Base-by-base conservation (phyloP, 1,140 invertebrate genomes). In the Daktulosphaira vitifoliae region DNA sequence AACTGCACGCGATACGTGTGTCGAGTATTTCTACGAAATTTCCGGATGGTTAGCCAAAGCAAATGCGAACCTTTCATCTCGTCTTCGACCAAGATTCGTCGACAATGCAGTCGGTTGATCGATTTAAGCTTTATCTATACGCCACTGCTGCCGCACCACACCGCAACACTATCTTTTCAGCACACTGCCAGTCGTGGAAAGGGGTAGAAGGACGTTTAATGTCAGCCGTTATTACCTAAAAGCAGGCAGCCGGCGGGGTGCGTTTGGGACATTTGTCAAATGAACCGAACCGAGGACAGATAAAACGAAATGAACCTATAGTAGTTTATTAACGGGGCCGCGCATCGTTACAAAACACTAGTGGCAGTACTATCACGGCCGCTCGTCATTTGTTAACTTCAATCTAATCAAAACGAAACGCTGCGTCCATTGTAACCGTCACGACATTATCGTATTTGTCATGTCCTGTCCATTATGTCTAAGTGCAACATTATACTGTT, bases 211-310 rank as follows among this genome's bases (percentile, higher is more conserved):
- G 38, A 16, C 16, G 4, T 53, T 53, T 53, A 56, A 56, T 25
- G 53, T 39, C 11, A 5, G 53, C 22, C 15, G 38, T 62, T 62
- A 48, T 46, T 38, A 37, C 25, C 42, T 33, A 48, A 46, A 62
- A 48, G 53, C 53, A 6, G 37, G 2, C 13, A 13, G 20, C 13
- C 16, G 15, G 44, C n/a, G 44, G 44, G 18, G 16, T 4, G 25
- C n/a, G 16, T 5, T 6, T 11, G 11, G 29, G 29, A 33, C 56
- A 62, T 62, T 62, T 62, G 56, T 62, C 56, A 62, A 62, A 62
- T 48, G 56, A 62, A 62, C 42, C 56, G 56, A 59, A 59, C 53
- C 53, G 53, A 62, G 56, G 56, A 62, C 42, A 62, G 56, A 62
- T 62, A 62, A 62, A 62, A 48, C 53, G 38, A 20, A 25, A 3